These are phyloP conservation scores for Drosophila nigricruria DNA, from an alignment of 2,888 invertebrate genomes.

Conservation along the genomic window DNA sequence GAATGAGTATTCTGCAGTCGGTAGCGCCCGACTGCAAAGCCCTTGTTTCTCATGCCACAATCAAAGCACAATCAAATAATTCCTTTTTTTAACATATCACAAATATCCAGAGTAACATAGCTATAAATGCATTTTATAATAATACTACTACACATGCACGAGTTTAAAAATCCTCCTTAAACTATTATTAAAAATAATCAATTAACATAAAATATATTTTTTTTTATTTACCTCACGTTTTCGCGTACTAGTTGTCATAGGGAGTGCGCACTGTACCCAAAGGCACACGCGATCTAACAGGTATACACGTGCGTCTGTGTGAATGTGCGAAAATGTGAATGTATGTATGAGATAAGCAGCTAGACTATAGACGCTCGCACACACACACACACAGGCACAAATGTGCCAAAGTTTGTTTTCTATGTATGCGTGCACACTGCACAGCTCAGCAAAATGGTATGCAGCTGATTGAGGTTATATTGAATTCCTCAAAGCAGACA, in stretches of 20 bases:
- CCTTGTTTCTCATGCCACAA: too few relatives aligned
- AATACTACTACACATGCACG: too few relatives aligned
- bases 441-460: slow-evolving; percentile 5
- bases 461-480: slow-evolving; percentile 65
- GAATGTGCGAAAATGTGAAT: slow-evolving; percentile 10
- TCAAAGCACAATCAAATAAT: too few relatives aligned
- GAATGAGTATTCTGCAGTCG: too few relatives aligned
- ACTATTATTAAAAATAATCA: too few relatives aligned
- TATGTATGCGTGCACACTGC: background rate
- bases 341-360: background rate
- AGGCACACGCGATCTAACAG: slow-evolving; percentile 33
- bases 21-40: too few relatives aligned
- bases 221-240: background rate
- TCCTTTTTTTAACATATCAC: too few relatives aligned
- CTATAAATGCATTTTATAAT: too few relatives aligned
- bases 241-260: background rate
- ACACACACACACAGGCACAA: background rate
- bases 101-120: too few relatives aligned
- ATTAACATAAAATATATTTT: background rate
- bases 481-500: slow-evolving; percentile 24
- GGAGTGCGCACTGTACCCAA: slow-evolving; percentile 22
- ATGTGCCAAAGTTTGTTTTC: background rate
- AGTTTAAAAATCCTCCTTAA: too few relatives aligned
- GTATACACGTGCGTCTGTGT: slow-evolving; percentile 33
- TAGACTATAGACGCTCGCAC: background rate